These are phyloP conservation scores for Nasonia oneida DNA, from an alignment of 2,888 invertebrate species.

Conservation along the genomic window DNA sequence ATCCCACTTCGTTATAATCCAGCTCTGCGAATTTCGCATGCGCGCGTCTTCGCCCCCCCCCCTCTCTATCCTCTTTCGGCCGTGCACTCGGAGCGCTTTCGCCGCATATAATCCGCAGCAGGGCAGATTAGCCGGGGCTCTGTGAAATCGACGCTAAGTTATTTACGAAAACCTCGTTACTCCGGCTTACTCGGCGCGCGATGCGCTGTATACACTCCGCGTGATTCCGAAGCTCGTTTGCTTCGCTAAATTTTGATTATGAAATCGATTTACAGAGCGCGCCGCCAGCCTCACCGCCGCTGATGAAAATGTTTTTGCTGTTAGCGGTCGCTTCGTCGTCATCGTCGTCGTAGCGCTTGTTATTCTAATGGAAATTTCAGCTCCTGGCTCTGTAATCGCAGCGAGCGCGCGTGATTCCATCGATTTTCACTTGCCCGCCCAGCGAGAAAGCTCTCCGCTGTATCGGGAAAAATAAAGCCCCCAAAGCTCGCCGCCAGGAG, in stretches of 20 bases:
- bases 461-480: not conserved
- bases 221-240: not conserved
- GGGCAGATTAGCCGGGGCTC: conserved; percentile 24
- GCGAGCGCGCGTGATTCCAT: not conserved
- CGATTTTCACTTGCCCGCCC: not conserved
- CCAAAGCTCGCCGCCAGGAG: not conserved
- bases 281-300: no score
- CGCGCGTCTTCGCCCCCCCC: not conserved
- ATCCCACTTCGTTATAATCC: not conserved
- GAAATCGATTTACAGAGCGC: not conserved
- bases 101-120: not conserved
- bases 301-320: not conserved
- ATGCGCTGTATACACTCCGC: not conserved
- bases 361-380: not conserved
- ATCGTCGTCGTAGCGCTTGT: not conserved
- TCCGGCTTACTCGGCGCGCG: not conserved
- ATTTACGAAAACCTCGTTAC: conserved; percentile 48
- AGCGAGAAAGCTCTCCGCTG: not conserved
- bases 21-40: not conserved
- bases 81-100: not conserved
- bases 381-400: not conserved
- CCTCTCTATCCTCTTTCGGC: not conserved
- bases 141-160: conserved; percentile 46
- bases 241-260: not conserved
- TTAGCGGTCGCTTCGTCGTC: no score